Base-by-base conservation (phyloP, 2,113 vertebrate species). In the Chaetops frenatus region DNA sequence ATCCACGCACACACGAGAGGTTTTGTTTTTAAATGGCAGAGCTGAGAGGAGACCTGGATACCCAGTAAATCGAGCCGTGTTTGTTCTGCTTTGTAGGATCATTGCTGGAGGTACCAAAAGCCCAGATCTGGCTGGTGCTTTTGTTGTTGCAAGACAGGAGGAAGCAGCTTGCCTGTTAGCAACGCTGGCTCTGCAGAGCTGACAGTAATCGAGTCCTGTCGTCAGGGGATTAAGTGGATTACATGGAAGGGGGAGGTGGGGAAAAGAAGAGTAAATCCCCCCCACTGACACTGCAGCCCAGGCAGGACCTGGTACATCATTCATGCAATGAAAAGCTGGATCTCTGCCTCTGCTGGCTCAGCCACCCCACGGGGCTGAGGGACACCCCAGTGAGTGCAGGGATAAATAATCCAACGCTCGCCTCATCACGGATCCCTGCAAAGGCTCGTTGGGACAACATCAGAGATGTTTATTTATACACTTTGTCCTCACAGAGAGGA, bases 361-460 rank as follows among this genome's bases (percentile, higher is more conserved):
- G 80, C 28, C 14, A 7, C 24, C 35, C 44, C 54, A 1, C 1
- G 4, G 60, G 56, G 60, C 40, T 1, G 2, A 54, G 48, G 56
- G 44, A 31, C 82, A n/a, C 13, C n/a, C 47, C 61, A 6, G 81
- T 0, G 8, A 11, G 88, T 0, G 2, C 62, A 7, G 33, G 56
- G 22, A 40, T 6, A 44, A 77, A 72, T 6, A 53, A 5, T 0
- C 27, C 4, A 19, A 16, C 33, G 23, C 17, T 1, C 4, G 0
- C 16, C 54, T 33, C 66, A 21, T 7, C 10, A 1, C 1, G 0
- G 12, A 25, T 6, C 3, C 3, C 74, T 48, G 31, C 79, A 13
- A 25, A 47, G 56, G 36, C 29, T 5, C 11, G 21, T 7, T 21
- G 1, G 74, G 67, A 73, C 21, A 16, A 21, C 62, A 29, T 5